Evolutionary conservation across 2,797 vertebrate species (phyloP).

Genomic region (Cichlasoma orientale): DNA sequence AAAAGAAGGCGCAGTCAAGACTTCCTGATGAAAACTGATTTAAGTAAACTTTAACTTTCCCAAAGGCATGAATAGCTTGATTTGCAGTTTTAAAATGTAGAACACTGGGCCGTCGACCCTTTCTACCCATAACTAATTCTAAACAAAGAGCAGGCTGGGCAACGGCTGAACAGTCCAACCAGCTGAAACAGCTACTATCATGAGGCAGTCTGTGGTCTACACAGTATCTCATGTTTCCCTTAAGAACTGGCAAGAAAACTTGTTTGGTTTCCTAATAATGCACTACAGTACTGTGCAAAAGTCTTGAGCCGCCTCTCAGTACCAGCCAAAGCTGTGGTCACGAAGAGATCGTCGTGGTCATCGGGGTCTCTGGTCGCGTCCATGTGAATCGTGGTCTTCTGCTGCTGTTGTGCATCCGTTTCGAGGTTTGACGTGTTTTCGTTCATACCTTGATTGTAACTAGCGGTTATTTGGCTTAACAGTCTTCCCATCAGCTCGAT

Average conservation of each 20-base stretch:
- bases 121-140: slow-evolving; percentile 1
- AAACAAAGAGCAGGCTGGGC: background rate
- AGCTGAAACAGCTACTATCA: background rate
- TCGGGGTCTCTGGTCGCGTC: background rate
- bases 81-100: background rate
- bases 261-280: background rate
- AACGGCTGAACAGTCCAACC: background rate
- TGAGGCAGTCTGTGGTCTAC: background rate
- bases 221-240: background rate
- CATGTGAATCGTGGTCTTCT: background rate
- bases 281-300: background rate
- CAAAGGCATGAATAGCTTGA: background rate
- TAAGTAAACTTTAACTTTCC: too few species aligned
- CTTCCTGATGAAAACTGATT: background rate
- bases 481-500: background rate
- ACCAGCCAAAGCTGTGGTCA: background rate
- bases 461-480: background rate
- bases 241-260: background rate
- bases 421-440: background rate
- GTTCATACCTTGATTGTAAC: background rate
- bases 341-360: background rate
- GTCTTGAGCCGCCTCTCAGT: background rate
- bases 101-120: background rate
- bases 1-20: background rate
- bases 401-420: background rate